Conservation (phyloP, 2,888 invertebrate species). For the Mythimna ferrago region DNA sequence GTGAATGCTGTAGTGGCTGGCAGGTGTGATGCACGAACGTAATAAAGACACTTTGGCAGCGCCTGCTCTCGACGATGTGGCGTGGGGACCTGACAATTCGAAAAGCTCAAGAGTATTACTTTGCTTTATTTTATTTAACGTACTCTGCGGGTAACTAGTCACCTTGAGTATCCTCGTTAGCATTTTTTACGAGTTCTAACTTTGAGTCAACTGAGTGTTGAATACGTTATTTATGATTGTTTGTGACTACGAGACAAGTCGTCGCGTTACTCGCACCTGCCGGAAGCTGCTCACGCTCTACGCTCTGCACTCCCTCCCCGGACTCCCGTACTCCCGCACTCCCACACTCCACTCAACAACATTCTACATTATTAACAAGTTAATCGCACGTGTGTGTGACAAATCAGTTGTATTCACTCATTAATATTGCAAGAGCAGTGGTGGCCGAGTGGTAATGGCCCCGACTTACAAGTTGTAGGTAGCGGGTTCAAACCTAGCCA, state of each 20-base stretch:
- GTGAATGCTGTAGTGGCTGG: too few relatives aligned
- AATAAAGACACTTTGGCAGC: neutral
- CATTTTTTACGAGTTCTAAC: neutral
- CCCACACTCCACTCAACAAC: neutral
- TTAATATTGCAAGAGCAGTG: too few relatives aligned
- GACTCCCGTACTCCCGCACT: too few relatives aligned
- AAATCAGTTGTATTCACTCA: neutral
- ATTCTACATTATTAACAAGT: neutral
- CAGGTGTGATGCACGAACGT: neutral
- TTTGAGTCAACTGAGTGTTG: neutral
- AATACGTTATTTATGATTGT: constrained; percentile 1
- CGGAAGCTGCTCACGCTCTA: neutral
- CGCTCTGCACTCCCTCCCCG: neutral
- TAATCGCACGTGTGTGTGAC: neutral
- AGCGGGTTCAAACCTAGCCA: too few relatives aligned
- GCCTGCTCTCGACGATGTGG: too few relatives aligned
- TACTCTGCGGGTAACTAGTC: neutral
- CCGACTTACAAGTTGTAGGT: too few relatives aligned
- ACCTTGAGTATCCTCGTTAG: too few relatives aligned
- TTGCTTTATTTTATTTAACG: too few relatives aligned
- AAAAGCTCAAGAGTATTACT: too few relatives aligned
- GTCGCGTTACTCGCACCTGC: neutral
- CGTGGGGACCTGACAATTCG: too few relatives aligned
- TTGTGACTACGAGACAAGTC: neutral
- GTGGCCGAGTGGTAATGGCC: too few relatives aligned